Base-by-base conservation (phyloP, 2,888 invertebrate species). In the Auanema freiburgensis region DNA sequence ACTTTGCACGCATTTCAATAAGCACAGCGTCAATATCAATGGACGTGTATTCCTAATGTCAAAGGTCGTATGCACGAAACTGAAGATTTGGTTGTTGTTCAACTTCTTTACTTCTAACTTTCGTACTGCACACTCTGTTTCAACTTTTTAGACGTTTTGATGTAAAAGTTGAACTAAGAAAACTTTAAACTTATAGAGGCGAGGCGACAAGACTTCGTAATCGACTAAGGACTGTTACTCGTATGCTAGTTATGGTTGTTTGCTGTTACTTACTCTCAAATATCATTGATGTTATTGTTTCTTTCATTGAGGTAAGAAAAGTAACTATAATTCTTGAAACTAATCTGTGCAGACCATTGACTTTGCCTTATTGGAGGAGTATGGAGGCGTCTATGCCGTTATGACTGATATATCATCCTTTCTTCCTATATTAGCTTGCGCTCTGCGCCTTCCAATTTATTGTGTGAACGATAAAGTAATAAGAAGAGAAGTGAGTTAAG, bases 231-330 rank as follows among this genome's bases (percentile, higher is more conserved):
- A 69, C 77, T 2, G 77, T 74, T 23, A 77, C 77, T 1, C 46
- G 77, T 21, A 77, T 77, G 77, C 68, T 77, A 12, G 73, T 75
- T 6, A 69, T 77, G 70, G 74, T 77, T n/a, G 74, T 77, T 23
- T 68, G 63, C 43, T 67, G 69, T 18, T 77, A 77, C 51, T 51
- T 77, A 1, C 50, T 67, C 16, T 65, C 73, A 21, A 77, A 77
- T 55, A 66, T 77, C 33, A 58, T 77, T 42, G 77, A 77, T 57
- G 70, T 77, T 25, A 56, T 72, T 21, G 67, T 77, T 42, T 74
- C 77, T 1, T 69, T 72, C 44, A 72, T 70, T 72, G 74, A 77
- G 65, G 67, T 64, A 10, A 49, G 59, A 55, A 6, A 18, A 16
- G n/a, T n/a, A 18, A 4, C 16, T 52, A 4, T 6, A 52, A 23